These are phyloP conservation scores for Venturia canescens DNA, from an alignment of 1,140 invertebrate species.

Conservation along the genomic window DNA sequence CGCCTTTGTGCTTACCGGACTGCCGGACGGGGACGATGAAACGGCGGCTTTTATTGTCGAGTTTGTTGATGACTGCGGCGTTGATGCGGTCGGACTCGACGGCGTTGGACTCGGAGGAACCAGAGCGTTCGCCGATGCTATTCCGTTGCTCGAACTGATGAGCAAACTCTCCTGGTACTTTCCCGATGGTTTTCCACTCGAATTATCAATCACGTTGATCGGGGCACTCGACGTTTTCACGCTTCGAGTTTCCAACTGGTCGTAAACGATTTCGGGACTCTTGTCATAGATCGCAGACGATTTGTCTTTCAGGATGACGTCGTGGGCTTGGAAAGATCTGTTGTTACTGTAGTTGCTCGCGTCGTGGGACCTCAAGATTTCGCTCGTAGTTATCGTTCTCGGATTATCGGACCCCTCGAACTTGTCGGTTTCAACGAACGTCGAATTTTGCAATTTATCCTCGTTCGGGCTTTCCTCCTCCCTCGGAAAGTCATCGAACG, in stretches of 20 bases:
- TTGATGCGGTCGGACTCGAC: constrained; percentile 59
- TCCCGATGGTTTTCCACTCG: constrained; percentile 47
- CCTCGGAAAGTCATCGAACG: constrained; percentile 65
- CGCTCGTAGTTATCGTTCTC: constrained; percentile 47
- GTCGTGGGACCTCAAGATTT: constrained; percentile 17
- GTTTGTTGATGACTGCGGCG: neutral
- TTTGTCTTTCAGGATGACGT: constrained; percentile 59
- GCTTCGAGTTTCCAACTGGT: constrained; percentile 58
- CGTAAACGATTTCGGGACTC: constrained; percentile 52
- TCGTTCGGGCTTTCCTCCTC: constrained; percentile 69
- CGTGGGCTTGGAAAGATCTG: constrained; percentile 61
- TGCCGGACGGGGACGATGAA: constrained; percentile 62
- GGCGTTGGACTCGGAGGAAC: constrained; percentile 65
- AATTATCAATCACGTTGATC: constrained; percentile 52
- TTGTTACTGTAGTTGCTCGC: constrained; percentile 17
- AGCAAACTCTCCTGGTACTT: constrained; percentile 60
- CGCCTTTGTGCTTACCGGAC: constrained; percentile 55
- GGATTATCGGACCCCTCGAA: constrained; percentile 57
- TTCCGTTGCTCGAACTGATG: constrained; percentile 65
- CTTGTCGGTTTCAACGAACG: constrained; percentile 68
- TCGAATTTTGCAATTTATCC: constrained; percentile 74
- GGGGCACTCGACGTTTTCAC: constrained; percentile 44
- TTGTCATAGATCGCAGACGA: constrained; percentile 55
- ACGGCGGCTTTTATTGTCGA: constrained; percentile 53
- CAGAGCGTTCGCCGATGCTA: constrained; percentile 65